Percentiles rank a stretch among this genome's conserved stretches.
Evolutionary conservation across 2,113 vertebrate species (phyloP).

Genomic region (Myrmecophaga tridactyla): DNA sequence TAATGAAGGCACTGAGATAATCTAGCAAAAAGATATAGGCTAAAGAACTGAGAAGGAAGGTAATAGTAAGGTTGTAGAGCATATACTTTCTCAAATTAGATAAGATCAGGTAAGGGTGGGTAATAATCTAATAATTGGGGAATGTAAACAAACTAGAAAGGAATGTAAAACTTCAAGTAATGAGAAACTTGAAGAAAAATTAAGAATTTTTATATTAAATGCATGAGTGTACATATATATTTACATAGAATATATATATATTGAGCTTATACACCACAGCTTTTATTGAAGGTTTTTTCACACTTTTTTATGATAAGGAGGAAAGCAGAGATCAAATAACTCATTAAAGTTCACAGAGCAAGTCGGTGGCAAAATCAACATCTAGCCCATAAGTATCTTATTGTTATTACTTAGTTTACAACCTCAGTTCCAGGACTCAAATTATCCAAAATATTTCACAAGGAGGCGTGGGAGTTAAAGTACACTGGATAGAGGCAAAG

Average conservation of each 20-base stretch:
- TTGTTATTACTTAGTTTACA: conserved; percentile 13
- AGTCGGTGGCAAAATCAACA: conserved; percentile 14
- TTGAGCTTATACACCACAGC: neutral
- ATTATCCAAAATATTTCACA: conserved; percentile 41
- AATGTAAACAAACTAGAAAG: conserved; percentile 18
- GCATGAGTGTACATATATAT: too few relatives aligned
- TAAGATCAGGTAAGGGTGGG: neutral
- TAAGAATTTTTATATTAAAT: conserved; percentile 8
- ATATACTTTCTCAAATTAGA: neutral
- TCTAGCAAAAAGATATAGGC: neutral
- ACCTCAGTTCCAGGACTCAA: neutral
- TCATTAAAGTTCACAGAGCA: neutral
- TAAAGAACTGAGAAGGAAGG: neutral
- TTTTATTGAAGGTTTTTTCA: neutral
- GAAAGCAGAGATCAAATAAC: neutral
- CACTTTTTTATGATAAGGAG: neutral
- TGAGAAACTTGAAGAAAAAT: conserved; percentile 8
- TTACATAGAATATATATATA: neutral
- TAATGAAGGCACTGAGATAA: conserved; percentile 12
- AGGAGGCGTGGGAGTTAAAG: neutral
- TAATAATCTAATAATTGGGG: neutral
- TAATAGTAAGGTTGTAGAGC: neutral
- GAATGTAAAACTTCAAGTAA: neutral
- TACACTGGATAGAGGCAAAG: neutral
- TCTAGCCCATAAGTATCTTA: neutral